A percentile compares a stretch with the other conserved stretches of the same genome.
Evolutionary conservation across 2,888 invertebrate genomes (phyloP).

Genomic region (Gisinianus flammeolus): DNA sequence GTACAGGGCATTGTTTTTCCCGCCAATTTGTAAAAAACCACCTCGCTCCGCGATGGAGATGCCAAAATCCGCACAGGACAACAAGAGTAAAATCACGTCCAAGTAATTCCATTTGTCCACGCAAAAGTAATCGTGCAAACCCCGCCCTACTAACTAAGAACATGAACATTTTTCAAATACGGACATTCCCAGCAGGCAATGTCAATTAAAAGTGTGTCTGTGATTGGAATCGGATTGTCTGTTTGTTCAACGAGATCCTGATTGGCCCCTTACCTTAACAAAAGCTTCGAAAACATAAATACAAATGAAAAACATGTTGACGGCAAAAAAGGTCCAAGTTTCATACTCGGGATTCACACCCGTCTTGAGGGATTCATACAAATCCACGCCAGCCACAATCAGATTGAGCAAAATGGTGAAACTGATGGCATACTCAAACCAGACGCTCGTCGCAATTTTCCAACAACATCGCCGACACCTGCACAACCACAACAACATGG

Average conservation of each 20-base stretch:
- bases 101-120: conserved; percentile 69
- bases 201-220: too few species aligned
- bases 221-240: too few species aligned
- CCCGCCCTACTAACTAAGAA: conserved; percentile 54
- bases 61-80: conserved; percentile 22
- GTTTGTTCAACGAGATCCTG: too few species aligned
- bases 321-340: conserved; percentile 35
- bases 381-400: conserved; percentile 60
- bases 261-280: conserved; percentile 50
- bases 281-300: conserved; percentile 52
- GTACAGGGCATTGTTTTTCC: conserved; percentile 64
- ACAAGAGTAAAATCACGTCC: conserved; percentile 66
- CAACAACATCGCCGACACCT: conserved; percentile 63
- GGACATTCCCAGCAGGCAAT: too few species aligned
- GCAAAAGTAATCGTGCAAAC: conserved; percentile 62
- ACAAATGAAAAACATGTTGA: conserved; percentile 41
- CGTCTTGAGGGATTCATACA: conserved; percentile 54
- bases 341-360: neutral
- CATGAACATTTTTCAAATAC: too few species aligned
- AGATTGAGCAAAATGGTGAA: conserved; percentile 56
- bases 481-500: conserved; percentile 43
- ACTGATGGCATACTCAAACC: conserved; percentile 63
- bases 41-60: neutral
- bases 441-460: conserved; percentile 60
- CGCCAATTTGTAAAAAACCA: conserved; percentile 51